Percentiles rank a stretch among this genome's conserved stretches.
phyloP scores from a whole-genome alignment of 1,140 invertebrate species.

The Lerema accius region DNA sequence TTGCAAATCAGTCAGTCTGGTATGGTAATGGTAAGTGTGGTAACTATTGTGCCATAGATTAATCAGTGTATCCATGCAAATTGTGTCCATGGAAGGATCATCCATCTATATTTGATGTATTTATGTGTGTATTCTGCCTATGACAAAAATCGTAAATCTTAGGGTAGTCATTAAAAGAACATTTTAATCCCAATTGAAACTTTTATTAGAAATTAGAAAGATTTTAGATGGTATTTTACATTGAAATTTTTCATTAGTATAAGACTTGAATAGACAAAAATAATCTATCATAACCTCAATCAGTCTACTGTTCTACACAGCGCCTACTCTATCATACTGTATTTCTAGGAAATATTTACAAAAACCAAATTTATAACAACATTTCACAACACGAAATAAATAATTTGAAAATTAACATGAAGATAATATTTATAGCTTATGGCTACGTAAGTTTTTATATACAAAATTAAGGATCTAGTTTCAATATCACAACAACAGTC shows the following conservation, averaged over 20 bases:
- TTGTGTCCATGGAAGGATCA: no score
- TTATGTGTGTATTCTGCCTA: no score
- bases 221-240: conserved; percentile 10
- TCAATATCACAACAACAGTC: conserved; percentile 39
- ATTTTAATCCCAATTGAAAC: background rate
- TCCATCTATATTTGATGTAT: no score
- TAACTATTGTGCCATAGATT: no score
- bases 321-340: conserved; percentile 6
- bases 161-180: background rate
- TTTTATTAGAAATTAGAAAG: conserved; percentile 13
- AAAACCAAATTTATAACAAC: conserved; percentile 20
- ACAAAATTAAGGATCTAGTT: conserved; percentile 21
- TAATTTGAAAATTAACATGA: conserved; percentile 42
- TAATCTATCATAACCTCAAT: conserved; percentile 33
- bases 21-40: no score
- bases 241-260: conserved; percentile 18
- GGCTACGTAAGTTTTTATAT: conserved; percentile 21
- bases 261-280: conserved; percentile 13
- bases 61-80: no score
- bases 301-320: conserved; percentile 35
- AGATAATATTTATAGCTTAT: conserved; percentile 33
- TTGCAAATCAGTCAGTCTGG: no score
- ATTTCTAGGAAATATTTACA: conserved; percentile 3
- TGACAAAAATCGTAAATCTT: no score
- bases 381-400: conserved; percentile 46